A percentile compares a stretch with the other conserved stretches of the same genome.
Conservation (phyloP, 2,113 vertebrate genomes). For the Monarcha castaneiventris region DNA sequence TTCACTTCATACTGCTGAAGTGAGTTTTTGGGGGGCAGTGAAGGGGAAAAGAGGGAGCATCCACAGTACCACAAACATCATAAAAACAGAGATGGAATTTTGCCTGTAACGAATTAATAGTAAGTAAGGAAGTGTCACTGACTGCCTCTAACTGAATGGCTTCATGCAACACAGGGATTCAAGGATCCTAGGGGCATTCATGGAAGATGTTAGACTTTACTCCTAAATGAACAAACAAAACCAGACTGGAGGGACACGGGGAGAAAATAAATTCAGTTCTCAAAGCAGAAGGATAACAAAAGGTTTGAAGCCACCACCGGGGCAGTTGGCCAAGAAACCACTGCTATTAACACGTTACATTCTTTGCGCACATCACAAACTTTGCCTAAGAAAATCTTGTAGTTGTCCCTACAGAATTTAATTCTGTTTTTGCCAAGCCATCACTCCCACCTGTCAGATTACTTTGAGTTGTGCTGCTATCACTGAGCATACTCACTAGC, state of each 20-base stretch:
- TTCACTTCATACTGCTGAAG: constrained; percentile 47
- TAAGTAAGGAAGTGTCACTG: constrained; percentile 44
- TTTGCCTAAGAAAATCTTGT: background rate
- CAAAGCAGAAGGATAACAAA: background rate
- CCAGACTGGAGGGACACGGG: background rate
- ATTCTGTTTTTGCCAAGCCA: background rate
- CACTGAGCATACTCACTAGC: background rate
- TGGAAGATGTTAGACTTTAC: background rate
- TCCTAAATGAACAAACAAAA: constrained; percentile 53
- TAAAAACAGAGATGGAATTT: constrained; percentile 48
- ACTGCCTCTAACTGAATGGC: constrained; percentile 28
- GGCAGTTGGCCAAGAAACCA: background rate
- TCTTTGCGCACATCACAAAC: background rate
- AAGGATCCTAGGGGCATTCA: background rate
- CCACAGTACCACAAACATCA: constrained; percentile 28
- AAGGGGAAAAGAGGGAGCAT: constrained; percentile 6
- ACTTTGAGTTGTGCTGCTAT: background rate
- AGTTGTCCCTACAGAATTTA: background rate
- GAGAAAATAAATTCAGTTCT: background rate
- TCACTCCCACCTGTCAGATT: background rate
- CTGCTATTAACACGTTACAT: accelerated
- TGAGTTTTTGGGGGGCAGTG: constrained; percentile 35
- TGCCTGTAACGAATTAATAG: constrained; percentile 46
- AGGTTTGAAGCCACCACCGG: background rate
- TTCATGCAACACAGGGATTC: constrained; percentile 31